These are phyloP conservation scores for Drepanosiphum platanoidis DNA, from an alignment of 2,888 invertebrate species.

Conservation along the genomic window DNA sequence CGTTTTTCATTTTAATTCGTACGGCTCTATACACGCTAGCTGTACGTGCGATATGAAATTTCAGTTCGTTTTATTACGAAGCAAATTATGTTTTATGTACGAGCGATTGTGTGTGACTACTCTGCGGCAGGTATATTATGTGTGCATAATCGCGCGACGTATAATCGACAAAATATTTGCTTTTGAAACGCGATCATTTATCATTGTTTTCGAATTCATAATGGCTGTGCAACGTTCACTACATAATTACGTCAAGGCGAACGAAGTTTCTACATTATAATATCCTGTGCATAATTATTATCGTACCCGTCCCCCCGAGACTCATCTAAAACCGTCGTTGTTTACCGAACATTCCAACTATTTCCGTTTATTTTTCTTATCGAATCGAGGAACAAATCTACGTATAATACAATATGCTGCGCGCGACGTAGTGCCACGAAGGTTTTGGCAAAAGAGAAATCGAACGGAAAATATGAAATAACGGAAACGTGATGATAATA, in stretches of 20 bases:
- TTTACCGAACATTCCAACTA: background rate
- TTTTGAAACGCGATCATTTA: background rate
- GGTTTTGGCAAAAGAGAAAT: conserved; percentile 13
- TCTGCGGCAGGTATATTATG: too few species aligned
- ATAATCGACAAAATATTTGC: background rate
- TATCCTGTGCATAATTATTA: background rate
- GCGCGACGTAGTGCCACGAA: background rate
- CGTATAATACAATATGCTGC: background rate
- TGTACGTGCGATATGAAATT: background rate
- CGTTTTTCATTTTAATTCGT: too few species aligned
- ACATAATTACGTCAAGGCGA: background rate
- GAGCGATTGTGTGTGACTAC: too few species aligned
- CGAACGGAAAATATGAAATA: background rate
- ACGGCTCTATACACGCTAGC: too few species aligned
- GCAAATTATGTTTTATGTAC: background rate
- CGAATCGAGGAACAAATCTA: too few species aligned
- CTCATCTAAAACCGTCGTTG: background rate
- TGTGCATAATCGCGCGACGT: background rate
- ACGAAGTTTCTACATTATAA: background rate
- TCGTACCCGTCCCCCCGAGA: background rate
- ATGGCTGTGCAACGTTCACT: background rate
- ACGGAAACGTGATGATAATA: conserved; percentile 15
- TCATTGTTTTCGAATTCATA: background rate
- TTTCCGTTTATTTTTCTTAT: background rate
- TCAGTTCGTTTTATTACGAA: background rate